A percentile compares a stretch with the other conserved stretches of the same genome.
Conservation (phyloP, 1,140 invertebrate species). For the Pentalonia nigronervosa region DNA sequence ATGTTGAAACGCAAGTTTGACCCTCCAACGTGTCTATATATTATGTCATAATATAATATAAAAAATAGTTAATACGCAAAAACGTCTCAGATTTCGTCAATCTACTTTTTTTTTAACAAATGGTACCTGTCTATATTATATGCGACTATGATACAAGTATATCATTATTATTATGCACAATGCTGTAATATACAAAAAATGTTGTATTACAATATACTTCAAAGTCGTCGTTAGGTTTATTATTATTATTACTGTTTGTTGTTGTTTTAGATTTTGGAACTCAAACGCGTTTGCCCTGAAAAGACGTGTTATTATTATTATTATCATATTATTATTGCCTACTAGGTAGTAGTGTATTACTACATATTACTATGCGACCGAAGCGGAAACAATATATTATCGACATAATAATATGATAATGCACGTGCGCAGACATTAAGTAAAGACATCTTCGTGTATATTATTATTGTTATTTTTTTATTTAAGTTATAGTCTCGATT, state of each 20-base stretch:
- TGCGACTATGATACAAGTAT: background rate
- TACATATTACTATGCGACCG: background rate
- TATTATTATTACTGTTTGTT: background rate
- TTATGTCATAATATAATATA: background rate
- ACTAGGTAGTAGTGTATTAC: too few species aligned
- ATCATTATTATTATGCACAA: too few species aligned
- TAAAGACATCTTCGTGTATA: too few species aligned
- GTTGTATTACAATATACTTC: background rate
- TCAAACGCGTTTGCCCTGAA: background rate
- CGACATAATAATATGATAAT: background rate
- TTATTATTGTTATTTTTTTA: too few species aligned
- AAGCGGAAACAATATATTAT: background rate
- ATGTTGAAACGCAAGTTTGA: background rate
- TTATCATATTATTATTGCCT: background rate
- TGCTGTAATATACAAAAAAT: background rate
- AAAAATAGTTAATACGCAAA: background rate
- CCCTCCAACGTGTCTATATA: background rate
- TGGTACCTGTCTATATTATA: background rate
- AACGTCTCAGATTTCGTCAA: background rate
- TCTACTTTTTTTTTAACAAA: background rate
- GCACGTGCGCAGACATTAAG: background rate
- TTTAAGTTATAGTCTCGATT: too few species aligned
- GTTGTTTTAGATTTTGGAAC: background rate
- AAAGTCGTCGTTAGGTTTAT: background rate
- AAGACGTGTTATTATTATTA: background rate